Evolutionary conservation across 2,797 vertebrate species (phyloP).

Genomic region (Malacoraja senta): DNA sequence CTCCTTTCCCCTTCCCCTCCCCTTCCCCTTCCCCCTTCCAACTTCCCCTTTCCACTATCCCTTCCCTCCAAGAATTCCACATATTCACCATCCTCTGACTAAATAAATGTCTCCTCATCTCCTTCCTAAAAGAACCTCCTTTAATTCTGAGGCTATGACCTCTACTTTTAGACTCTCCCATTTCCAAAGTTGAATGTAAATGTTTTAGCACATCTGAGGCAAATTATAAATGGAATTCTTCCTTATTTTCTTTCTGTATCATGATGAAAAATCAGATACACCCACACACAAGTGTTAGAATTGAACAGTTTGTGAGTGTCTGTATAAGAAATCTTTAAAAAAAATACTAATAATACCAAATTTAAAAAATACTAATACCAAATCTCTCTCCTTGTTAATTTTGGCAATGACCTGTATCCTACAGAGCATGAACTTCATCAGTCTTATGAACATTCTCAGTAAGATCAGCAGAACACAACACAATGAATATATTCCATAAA

Average conservation of each 20-base stretch:
- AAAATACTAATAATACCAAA: too few relatives aligned
- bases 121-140: too few relatives aligned
- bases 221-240: not conserved
- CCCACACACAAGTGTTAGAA: not conserved
- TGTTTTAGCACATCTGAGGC: not conserved
- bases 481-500: not conserved
- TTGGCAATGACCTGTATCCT: conserved; percentile 10
- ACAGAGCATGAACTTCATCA: conserved; percentile 2
- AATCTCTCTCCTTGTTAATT: conserved; percentile 22
- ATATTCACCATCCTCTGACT: too few relatives aligned
- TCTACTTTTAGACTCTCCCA: too few relatives aligned
- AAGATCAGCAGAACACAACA: not conserved
- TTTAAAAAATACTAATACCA: not conserved
- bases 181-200: not conserved
- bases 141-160: too few relatives aligned
- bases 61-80: too few relatives aligned
- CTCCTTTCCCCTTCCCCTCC: too few relatives aligned
- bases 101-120: too few relatives aligned
- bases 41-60: too few relatives aligned
- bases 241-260: not conserved
- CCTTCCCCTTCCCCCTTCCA: too few relatives aligned
- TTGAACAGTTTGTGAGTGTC: not conserved
- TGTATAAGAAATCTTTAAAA: not conserved
- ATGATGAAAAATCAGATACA: not conserved
- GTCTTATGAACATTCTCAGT: not conserved